These are phyloP conservation scores for Agrypnus murinus DNA, from an alignment of 2,888 invertebrate genomes.

Conservation along the genomic window DNA sequence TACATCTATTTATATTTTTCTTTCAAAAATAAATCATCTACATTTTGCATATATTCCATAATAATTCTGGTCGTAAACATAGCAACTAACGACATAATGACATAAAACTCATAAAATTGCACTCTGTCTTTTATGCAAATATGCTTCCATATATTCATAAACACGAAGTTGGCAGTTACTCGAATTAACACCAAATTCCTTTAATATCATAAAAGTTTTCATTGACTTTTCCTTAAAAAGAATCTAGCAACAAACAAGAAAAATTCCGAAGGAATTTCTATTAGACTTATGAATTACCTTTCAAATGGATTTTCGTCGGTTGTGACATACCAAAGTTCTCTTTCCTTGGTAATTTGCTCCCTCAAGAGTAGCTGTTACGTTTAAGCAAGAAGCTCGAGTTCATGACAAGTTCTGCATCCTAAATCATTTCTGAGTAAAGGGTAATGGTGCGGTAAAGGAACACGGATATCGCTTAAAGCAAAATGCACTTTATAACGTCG, in stretches of 20 bases:
- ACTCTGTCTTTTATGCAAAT: too few species aligned
- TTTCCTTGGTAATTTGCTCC: background rate
- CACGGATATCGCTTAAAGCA: background rate
- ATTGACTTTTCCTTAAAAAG: background rate
- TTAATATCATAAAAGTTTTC: background rate
- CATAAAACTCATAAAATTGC: too few species aligned
- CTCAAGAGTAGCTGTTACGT: background rate
- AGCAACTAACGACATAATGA: too few species aligned
- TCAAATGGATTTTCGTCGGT: background rate
- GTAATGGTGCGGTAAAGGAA: conserved; percentile 2
- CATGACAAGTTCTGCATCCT: background rate
- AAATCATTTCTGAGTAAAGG: background rate
- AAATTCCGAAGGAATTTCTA: background rate
- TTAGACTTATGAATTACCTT: background rate
- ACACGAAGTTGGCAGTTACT: too few species aligned
- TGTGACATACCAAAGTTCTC: too few species aligned
- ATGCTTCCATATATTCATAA: too few species aligned
- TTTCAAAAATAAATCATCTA: too few species aligned
- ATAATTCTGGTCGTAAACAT: too few species aligned
- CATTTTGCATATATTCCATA: too few species aligned
- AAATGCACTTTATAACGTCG: background rate
- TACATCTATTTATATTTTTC: too few species aligned
- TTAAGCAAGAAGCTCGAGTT: background rate
- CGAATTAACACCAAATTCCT: too few species aligned
- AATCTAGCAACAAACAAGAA: background rate